Percentiles rank a stretch among this genome's conserved stretches.
Evolutionary conservation across 2,888 invertebrate species (phyloP).

Genomic region (Girardia tigrina): DNA sequence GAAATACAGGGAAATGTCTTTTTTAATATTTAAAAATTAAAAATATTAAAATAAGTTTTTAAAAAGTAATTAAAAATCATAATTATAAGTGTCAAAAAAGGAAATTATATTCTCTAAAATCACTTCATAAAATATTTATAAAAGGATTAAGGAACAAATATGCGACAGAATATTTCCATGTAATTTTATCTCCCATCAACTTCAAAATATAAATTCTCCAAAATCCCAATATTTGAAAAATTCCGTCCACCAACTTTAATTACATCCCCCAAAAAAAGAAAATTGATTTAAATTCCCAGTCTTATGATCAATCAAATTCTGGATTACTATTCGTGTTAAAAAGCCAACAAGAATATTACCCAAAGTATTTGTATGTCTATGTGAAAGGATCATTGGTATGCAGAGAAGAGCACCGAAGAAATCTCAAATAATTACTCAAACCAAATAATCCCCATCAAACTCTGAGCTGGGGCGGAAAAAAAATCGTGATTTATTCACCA

Average conservation of each 20-base stretch:
- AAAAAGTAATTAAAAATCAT: too few relatives aligned
- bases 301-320: constrained; percentile 17
- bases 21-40: too few relatives aligned
- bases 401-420: not conserved
- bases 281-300: constrained; percentile 19
- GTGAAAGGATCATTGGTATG: not conserved
- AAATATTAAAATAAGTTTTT: too few relatives aligned
- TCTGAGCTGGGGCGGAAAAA: constrained; percentile 1
- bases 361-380: not conserved
- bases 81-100: too few relatives aligned
- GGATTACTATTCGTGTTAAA: not conserved
- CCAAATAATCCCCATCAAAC: not conserved
- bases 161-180: too few relatives aligned
- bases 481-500: constrained; percentile 18
- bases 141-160: too few relatives aligned
- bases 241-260: constrained; percentile 13
- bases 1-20: too few relatives aligned
- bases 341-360: constrained; percentile 8
- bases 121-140: too few relatives aligned
- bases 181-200: too few relatives aligned
- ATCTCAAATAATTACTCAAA: not conserved
- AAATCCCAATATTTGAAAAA: too few relatives aligned
- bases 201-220: too few relatives aligned
- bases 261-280: not conserved
- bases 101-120: too few relatives aligned